Evolutionary conservation across 2,888 invertebrate genomes (phyloP).

Genomic region (Acleris emargana): DNA sequence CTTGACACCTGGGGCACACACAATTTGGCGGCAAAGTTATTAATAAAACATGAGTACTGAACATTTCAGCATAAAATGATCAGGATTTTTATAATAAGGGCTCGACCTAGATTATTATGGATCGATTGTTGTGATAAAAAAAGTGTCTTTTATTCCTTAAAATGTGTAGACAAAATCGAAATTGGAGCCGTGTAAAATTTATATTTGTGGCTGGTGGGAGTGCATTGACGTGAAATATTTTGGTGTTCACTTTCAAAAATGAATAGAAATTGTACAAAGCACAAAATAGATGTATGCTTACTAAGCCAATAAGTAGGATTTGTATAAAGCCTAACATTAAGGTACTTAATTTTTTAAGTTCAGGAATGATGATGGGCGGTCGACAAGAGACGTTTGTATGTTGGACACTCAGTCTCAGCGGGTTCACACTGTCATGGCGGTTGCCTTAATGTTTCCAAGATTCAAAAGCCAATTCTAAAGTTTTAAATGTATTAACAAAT

Average conservation of each 20-base stretch:
- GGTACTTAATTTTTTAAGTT: conserved; percentile 30
- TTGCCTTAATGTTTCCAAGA: not conserved
- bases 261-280: conserved; percentile 26
- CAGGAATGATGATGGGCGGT: conserved; percentile 20
- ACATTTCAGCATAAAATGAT: too few relatives aligned
- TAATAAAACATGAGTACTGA: too few relatives aligned
- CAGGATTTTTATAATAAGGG: not conserved
- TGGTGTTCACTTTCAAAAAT: conserved; percentile 47
- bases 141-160: conserved; percentile 14
- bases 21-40: too few relatives aligned
- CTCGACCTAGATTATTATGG: not conserved
- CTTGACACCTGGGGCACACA: too few relatives aligned
- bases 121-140: conserved; percentile 12
- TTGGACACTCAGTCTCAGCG: not conserved
- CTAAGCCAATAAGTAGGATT: conserved; percentile 19
- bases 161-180: not conserved
- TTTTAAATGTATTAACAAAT: too few relatives aligned
- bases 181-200: conserved; percentile 19
- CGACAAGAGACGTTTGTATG: not conserved
- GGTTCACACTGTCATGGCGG: not conserved
- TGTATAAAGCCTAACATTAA: conserved; percentile 23
- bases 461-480: too few relatives aligned
- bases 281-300: conserved; percentile 25
- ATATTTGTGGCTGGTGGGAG: conserved; percentile 12
- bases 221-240: conserved; percentile 42